Conservation (phyloP, 2,888 invertebrate genomes). For the Orthosia cruda region DNA sequence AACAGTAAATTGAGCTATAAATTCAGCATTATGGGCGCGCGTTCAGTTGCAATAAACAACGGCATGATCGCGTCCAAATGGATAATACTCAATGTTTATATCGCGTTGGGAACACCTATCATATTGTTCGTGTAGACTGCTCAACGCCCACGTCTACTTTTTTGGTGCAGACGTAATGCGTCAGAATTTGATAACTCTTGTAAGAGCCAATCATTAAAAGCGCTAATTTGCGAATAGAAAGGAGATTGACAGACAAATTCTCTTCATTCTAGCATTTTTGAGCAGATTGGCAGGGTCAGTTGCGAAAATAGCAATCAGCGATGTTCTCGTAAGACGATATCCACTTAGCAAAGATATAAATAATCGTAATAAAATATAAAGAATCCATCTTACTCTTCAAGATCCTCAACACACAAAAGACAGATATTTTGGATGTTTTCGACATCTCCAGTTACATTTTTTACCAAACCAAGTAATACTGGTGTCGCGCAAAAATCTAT, state of each 20-base stretch:
- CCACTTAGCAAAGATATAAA: background rate
- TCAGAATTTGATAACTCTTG: conserved; percentile 25
- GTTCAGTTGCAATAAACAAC: conserved; percentile 66
- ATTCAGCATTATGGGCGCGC: conserved; percentile 58
- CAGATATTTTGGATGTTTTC: background rate
- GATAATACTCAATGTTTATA: conserved; percentile 63
- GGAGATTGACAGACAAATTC: background rate
- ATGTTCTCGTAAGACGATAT: conserved; percentile 5
- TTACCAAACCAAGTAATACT: conserved; percentile 36
- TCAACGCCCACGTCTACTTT: conserved; percentile 48
- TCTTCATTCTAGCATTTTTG: background rate
- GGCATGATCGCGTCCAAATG: conserved; percentile 60
- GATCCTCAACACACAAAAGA: background rate
- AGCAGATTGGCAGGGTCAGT: background rate
- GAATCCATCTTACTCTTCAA: background rate
- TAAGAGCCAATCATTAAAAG: conserved; percentile 20
- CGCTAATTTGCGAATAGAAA: conserved; percentile 36
- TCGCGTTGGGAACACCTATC: conserved; percentile 63
- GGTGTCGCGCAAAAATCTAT: conserved; percentile 65
- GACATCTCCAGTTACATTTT: conserved; percentile 27
- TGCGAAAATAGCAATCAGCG: conserved; percentile 10
- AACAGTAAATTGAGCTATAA: conserved; percentile 75
- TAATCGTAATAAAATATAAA: background rate
- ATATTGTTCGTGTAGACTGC: conserved; percentile 50
- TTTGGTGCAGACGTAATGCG: conserved; percentile 36